Conservation (phyloP, 2,888 invertebrate genomes). For the Lasioglossum marginatum region DNA sequence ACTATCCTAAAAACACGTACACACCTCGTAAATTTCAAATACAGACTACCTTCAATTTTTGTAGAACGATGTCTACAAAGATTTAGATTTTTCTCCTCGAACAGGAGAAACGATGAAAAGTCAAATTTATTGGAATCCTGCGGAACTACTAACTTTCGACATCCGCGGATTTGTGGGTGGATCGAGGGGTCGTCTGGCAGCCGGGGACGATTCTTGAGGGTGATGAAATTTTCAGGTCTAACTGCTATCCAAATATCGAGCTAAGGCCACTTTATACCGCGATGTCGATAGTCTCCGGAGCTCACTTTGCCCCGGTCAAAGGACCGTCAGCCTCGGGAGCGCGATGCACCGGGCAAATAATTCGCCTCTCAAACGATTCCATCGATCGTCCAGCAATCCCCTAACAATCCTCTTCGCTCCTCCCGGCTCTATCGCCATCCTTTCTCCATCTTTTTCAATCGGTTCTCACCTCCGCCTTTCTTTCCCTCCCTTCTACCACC, state of each 20-base stretch:
- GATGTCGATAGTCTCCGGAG: slow-evolving; percentile 30
- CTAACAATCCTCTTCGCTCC: neutral
- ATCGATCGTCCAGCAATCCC: slow-evolving; percentile 46
- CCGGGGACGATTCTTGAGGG: neutral
- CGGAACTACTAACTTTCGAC: neutral
- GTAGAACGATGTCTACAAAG: neutral
- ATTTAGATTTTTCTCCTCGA: no score
- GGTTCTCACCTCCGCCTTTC: slow-evolving; percentile 28
- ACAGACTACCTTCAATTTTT: neutral
- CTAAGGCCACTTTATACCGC: slow-evolving; percentile 48
- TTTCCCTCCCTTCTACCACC: slow-evolving; percentile 19
- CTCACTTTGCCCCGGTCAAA: slow-evolving; percentile 46
- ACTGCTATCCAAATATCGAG: slow-evolving; percentile 34
- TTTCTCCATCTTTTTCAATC: slow-evolving; percentile 41
- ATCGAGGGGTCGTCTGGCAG: neutral
- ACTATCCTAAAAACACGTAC: neutral
- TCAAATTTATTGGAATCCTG: neutral
- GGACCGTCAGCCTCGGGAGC: slow-evolving; percentile 41
- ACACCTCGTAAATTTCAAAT: neutral
- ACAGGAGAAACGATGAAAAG: neutral
- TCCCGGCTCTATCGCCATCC: neutral
- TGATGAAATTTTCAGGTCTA: slow-evolving; percentile 44
- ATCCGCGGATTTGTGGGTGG: neutral
- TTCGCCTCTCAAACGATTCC: slow-evolving; percentile 58
- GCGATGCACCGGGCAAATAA: slow-evolving; percentile 58